Evolutionary conservation across 2,797 vertebrate species (phyloP), one percentile per base, ranked within the genome.

Genomic region (Micromesistius poutassou): DNA sequence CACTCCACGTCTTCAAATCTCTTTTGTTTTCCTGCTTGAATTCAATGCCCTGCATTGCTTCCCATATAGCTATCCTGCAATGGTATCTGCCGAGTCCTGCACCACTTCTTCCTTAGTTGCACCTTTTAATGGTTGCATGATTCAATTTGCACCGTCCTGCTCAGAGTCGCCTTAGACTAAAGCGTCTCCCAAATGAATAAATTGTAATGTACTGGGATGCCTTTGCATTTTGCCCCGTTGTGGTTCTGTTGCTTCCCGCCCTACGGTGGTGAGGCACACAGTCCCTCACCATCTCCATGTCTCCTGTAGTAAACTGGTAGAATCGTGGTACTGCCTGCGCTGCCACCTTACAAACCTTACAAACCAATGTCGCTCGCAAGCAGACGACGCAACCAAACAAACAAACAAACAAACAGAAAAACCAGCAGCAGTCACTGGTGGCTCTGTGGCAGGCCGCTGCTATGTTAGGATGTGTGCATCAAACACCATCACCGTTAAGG

Each of bases 361-460:
- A 89, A 87, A 91, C 88, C 90, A 89, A 70, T 73, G 73, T 84
- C 35, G 38, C 81, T 87, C 76, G 73, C 80, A 83, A 75, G 79
- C 87, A 79, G 46, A 82, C 88, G 89, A 88, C 88, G 82, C 85
- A 86, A 84, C 86, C 83, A 87, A 86, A 90, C 83, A 91, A 3
- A 50, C 46, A 1, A 40, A 40, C 4, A 40, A 40, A 40, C 91
- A 87, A 19, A 62, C 91, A n/a, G n/a, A n/a, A 87, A 7, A 88
- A 90, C 82, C 88, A 85, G 78, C 36, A 85, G 83, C 30, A n/a
- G 71, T 68, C 62, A 73, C 77, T 85, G 88, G 87, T 88, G 86
- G 85, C 84, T 85, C 83, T n/a, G 79, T 84, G 84, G 86, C 85
- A 84, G 85, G 86, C 89, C 89, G 81, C 79, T 80, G 55, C 5